Conservation (phyloP, 2,113 vertebrate species). For the Lathamus discolor region DNA sequence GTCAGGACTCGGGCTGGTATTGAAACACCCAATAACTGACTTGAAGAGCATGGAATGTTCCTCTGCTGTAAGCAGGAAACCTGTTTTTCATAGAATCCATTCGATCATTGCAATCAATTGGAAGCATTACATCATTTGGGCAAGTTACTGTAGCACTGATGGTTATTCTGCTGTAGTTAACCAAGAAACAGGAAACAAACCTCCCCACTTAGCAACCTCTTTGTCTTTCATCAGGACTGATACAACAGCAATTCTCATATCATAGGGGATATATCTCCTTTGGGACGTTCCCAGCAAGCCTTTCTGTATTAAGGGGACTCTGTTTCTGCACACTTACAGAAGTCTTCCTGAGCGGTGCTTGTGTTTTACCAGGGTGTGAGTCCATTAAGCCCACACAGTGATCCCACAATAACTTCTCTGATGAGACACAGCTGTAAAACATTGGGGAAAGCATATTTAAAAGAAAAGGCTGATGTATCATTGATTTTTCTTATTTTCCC, state of each 20-base stretch:
- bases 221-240: neutral
- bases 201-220: neutral
- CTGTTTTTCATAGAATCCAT: neutral
- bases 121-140: neutral
- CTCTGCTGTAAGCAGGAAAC: neutral
- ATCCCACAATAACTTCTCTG: neutral
- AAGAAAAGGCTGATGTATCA: neutral
- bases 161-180: neutral
- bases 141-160: neutral
- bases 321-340: neutral
- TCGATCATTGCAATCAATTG: neutral
- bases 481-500: neutral
- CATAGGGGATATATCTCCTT: neutral
- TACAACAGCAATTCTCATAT: neutral
- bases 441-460: neutral
- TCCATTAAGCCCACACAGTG: fast-evolving
- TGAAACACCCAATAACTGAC: neutral
- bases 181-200: neutral
- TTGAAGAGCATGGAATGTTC: neutral
- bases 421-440: neutral
- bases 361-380: neutral
- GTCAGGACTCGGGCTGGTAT: constrained; percentile 1
- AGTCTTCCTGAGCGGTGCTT: no score
- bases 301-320: neutral
- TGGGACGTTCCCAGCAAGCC: neutral